phyloP scores from a whole-genome alignment of 1,140 invertebrate genomes.

The Ostrea denselamellosa region DNA sequence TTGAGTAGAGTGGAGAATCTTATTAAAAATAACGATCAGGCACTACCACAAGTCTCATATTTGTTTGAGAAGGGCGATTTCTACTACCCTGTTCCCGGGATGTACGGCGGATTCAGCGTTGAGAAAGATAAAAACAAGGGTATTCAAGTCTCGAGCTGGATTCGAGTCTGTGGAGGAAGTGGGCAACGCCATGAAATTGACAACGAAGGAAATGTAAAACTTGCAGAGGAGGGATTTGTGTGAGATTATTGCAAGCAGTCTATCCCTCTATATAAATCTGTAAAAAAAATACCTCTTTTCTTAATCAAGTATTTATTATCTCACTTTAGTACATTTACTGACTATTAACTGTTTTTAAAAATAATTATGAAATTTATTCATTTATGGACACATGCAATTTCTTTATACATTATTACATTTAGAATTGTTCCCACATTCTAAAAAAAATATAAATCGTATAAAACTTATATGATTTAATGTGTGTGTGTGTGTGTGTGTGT shows the following conservation, averaged over 20 bases:
- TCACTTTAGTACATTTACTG: no score
- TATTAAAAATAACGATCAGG: neutral
- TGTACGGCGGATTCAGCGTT: slow-evolving; percentile 38
- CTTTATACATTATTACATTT: no score
- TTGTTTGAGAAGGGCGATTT: slow-evolving; percentile 26
- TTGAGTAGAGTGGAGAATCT: slow-evolving; percentile 6
- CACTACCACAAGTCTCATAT: slow-evolving; percentile 16
- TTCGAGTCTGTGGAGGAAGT: slow-evolving; percentile 37
- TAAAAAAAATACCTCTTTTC: no score
- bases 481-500: no score
- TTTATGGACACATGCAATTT: no score
- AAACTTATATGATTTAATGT: no score
- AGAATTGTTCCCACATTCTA: no score
- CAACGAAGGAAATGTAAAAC: slow-evolving; percentile 27
- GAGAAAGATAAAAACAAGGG: neutral
- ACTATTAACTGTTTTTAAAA: no score
- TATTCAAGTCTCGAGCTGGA: neutral
- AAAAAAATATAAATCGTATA: no score
- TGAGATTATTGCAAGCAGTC: neutral
- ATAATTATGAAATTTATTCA: no score
- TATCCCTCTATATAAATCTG: no score
- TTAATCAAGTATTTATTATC: no score
- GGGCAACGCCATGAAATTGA: slow-evolving; percentile 39
- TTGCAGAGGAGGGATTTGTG: slow-evolving; percentile 9
- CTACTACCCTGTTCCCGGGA: neutral